Evolutionary conservation across 2,888 invertebrate species (phyloP), one percentile per base, ranked within the genome.

Genomic region (Lasioglossum morio): DNA sequence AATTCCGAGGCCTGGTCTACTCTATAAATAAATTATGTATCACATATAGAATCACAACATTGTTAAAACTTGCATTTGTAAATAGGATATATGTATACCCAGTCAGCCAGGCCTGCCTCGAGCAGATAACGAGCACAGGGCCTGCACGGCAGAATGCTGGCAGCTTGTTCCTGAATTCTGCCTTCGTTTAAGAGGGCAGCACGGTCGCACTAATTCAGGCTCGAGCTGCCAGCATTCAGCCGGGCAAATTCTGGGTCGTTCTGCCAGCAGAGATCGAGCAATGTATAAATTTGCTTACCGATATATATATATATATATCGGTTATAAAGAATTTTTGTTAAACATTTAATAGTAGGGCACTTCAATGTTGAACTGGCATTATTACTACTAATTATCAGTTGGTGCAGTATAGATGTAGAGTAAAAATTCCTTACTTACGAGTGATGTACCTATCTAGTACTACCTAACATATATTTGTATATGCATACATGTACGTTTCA

Each of bases 21-120:
- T 86, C 88, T 87, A 90, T 72, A 84, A 79, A 85, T 85, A 84
- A 89, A 86, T 85, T 80, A 77, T 84, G 76, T 95, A 94, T 94
- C 95, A 95, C 94, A 94, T 94, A 86, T 94, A 94, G 91, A 93
- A 95, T 94, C 94, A 94, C 94, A 94, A 94, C 93, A 94, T 89
- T 91, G 92, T 93, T 93, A 94, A 91, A 89, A 90, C 84, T 93
- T 92, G 91, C 83, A 89, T 89, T 92, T 89, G 87, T 90, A 92
- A 90, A 90, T 92, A 91, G 92, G 91, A 92, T 89, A 90, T 91
- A 30, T 30, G 14, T 63, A 89, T 91, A 37, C 34, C 34, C 34
- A 37, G 34, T 37, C 34, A 37, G 34, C 34, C 34, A 37, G 34
- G 34, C 34, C 34, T 37, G 34, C 4, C 34, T 37, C 34, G 34